Evolutionary conservation across 2,113 vertebrate genomes (phyloP).

Genomic region (Ctenodactylus gundi): DNA sequence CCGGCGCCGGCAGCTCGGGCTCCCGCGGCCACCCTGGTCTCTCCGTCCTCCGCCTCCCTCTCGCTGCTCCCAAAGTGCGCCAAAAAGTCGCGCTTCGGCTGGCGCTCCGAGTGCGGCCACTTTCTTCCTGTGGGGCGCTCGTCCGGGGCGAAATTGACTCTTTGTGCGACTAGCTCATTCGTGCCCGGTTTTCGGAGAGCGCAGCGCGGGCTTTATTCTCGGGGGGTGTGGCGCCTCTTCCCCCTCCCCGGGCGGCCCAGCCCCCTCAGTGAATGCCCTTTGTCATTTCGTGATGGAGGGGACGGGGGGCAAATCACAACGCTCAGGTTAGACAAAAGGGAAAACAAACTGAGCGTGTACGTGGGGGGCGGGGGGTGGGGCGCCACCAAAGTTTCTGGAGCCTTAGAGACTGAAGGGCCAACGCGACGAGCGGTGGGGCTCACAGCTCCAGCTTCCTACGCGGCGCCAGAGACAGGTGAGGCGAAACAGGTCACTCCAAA

Average conservation of each 20-base stretch:
- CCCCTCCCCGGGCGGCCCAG: conserved; percentile 10
- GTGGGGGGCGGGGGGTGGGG: not conserved
- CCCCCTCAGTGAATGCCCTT: not conserved
- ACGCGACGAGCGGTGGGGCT: not conserved
- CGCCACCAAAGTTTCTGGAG: conserved; percentile 55
- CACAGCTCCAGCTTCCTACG: not conserved
- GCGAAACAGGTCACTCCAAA: not conserved
- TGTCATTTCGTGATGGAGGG: not conserved
- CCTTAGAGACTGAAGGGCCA: not conserved
- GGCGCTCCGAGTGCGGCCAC: conserved; percentile 2
- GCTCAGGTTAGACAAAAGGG: conserved; percentile 4
- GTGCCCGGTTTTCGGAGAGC: not conserved
- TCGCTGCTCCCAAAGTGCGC: conserved; percentile 40
- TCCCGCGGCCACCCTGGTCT: not conserved
- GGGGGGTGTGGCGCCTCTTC: conserved; percentile 57
- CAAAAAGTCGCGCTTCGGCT: conserved; percentile 59
- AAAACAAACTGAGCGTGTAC: not conserved
- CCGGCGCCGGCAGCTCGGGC: not conserved
- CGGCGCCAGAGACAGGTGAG: not conserved
- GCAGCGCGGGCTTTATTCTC: conserved; percentile 61
- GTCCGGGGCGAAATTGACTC: not conserved
- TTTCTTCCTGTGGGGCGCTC: conserved; percentile 28
- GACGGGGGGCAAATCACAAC: not conserved
- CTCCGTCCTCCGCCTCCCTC: conserved; percentile 2
- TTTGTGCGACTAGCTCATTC: conserved; percentile 46